Percentiles rank a stretch among this genome's conserved stretches.
phyloP scores from a whole-genome alignment of 2,113 vertebrate genomes.

The Genyomyrus donnyi region DNA sequence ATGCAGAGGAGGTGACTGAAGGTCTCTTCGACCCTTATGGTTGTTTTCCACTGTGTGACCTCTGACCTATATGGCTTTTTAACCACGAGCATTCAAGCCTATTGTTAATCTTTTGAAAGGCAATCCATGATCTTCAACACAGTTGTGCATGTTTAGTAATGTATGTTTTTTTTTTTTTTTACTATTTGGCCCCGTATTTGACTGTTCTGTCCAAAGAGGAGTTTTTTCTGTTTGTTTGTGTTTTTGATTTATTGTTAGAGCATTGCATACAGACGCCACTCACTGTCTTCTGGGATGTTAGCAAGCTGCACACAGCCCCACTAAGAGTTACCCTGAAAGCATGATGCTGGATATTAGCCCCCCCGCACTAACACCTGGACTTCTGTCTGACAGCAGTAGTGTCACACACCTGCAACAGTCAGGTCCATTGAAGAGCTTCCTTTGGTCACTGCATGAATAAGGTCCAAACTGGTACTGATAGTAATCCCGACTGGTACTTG shows the following conservation, averaged over 20 bases:
- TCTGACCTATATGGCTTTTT: background rate
- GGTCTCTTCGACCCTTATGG: slow-evolving; percentile 7
- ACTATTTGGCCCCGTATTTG: slow-evolving; percentile 25
- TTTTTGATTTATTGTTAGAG: slow-evolving; percentile 30
- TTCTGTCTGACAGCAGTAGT: background rate
- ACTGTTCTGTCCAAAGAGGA: slow-evolving; percentile 16
- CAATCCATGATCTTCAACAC: slow-evolving; percentile 10
- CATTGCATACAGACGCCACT: slow-evolving; percentile 29
- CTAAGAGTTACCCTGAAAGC: slow-evolving; percentile 41
- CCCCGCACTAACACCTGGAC: slow-evolving; percentile 7
- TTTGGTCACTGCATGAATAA: slow-evolving; percentile 2
- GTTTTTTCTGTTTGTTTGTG: slow-evolving; percentile 13
- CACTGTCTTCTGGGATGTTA: slow-evolving; percentile 25
- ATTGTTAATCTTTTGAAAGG: slow-evolving; percentile 22
- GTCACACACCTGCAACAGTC: background rate
- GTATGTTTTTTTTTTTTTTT: slow-evolving; percentile 26
- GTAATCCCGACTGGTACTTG: background rate
- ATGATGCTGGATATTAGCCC: slow-evolving; percentile 47
- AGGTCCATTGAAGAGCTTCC: background rate
- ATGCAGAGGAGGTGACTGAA: slow-evolving; percentile 4
- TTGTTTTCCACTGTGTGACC: background rate
- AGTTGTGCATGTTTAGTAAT: slow-evolving; percentile 45
- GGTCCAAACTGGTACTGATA: background rate
- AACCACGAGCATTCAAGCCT: background rate
- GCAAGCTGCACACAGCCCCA: slow-evolving; percentile 46